Conservation (phyloP, 2,797 vertebrate genomes). For the Lophura swinhoii region DNA sequence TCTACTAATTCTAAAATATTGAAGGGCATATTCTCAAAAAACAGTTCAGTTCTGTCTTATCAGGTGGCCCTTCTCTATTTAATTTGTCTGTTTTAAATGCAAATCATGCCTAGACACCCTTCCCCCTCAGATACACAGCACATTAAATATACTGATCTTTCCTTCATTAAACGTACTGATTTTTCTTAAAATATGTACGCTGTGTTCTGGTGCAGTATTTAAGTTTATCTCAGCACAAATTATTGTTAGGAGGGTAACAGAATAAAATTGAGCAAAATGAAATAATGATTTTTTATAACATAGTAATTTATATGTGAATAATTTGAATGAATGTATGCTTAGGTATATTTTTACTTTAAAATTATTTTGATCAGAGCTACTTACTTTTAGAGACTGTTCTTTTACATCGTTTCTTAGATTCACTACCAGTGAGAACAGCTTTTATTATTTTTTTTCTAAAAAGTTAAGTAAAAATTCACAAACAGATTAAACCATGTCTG, state of each 20-base stretch:
- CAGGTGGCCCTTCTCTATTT: conserved; percentile 3
- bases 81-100: conserved; percentile 25
- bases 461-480: background rate
- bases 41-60: background rate
- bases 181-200: background rate
- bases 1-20: background rate
- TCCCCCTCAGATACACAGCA: background rate
- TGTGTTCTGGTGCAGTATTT: background rate
- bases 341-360: background rate
- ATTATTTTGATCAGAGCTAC: background rate
- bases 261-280: background rate
- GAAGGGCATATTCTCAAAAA: conserved; percentile 24
- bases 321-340: background rate
- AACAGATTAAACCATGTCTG: background rate
- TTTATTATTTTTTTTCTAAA: background rate
- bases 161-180: background rate
- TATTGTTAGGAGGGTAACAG: background rate
- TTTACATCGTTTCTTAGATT: background rate
- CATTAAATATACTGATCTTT: background rate
- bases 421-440: background rate
- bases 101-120: conserved; percentile 15
- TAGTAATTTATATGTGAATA: background rate
- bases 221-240: background rate
- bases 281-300: background rate
- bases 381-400: background rate